These are phyloP conservation scores for Heterocephalus glaber DNA, from an alignment of 2,113 vertebrate genomes.

Conservation along the genomic window DNA sequence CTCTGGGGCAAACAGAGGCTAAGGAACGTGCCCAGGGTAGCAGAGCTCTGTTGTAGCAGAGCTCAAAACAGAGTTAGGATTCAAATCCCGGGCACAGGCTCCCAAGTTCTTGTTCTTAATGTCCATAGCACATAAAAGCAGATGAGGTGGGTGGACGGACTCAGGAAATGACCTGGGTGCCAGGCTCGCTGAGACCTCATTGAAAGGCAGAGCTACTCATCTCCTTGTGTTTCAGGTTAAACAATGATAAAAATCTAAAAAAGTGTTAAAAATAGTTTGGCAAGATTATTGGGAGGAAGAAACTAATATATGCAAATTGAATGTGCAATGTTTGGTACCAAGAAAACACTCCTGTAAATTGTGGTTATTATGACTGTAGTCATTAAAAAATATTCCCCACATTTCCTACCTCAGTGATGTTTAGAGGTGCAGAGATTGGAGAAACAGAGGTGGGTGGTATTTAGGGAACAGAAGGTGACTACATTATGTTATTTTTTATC, in stretches of 20 bases:
- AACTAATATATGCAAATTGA: conserved; percentile 1
- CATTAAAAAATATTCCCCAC: not conserved
- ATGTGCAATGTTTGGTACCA: not conserved
- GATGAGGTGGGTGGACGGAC: fast-evolving
- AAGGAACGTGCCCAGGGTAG: not conserved
- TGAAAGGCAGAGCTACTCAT: not conserved
- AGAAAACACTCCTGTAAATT: not conserved
- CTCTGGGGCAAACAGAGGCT: not conserved
- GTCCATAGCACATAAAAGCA: fast-evolving
- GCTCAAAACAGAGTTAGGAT: not conserved
- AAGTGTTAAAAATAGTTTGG: not conserved
- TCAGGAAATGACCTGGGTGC: too few species aligned
- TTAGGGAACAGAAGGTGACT: not conserved
- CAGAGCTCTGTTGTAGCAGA: not conserved
- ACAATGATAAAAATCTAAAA: not conserved
- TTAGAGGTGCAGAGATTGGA: not conserved
- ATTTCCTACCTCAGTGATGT: not conserved
- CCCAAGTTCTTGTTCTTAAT: not conserved
- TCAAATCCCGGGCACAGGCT: not conserved
- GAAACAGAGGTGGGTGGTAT: not conserved
- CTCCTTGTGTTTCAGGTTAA: not conserved
- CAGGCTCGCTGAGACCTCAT: not conserved
- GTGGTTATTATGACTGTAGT: not conserved
- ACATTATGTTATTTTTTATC: not conserved
- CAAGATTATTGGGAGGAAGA: not conserved